phyloP scores from a whole-genome alignment of 1,140 invertebrate species.

The Wiebesia pumilae region DNA sequence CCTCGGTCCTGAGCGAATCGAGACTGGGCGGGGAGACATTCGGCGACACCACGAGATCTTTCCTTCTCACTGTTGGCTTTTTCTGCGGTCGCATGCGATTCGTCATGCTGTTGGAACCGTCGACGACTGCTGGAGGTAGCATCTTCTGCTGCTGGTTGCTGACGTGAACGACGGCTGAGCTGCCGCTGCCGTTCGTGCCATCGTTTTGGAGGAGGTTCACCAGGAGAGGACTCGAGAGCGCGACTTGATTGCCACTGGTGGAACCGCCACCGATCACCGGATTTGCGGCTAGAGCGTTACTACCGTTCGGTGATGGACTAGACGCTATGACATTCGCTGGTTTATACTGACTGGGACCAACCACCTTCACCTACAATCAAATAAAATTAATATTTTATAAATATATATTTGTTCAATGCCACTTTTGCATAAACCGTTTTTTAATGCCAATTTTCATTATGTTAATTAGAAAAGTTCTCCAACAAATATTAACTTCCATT shows the following conservation, averaged over 20 bases:
- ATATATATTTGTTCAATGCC: too few relatives aligned
- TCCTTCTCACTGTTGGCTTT: slow-evolving; percentile 71
- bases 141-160: slow-evolving; percentile 67
- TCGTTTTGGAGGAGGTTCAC: slow-evolving; percentile 94
- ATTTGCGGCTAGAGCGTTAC: slow-evolving; percentile 55
- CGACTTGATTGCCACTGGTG: slow-evolving; percentile 76
- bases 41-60: slow-evolving; percentile 64
- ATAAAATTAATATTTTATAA: not conserved
- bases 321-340: slow-evolving; percentile 62
- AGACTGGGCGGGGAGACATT: slow-evolving; percentile 68
- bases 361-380: slow-evolving; percentile 51
- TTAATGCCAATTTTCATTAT: too few relatives aligned
- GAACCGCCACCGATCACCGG: slow-evolving; percentile 59
- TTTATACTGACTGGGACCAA: slow-evolving; percentile 67
- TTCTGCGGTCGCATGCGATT: slow-evolving; percentile 73
- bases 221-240: slow-evolving; percentile 90
- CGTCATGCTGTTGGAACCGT: slow-evolving; percentile 67
- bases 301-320: slow-evolving; percentile 68
- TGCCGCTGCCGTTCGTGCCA: slow-evolving; percentile 68
- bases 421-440: too few relatives aligned
- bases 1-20: slow-evolving; percentile 69
- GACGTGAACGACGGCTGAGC: slow-evolving; percentile 65
- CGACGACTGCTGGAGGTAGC: slow-evolving; percentile 73
- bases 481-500: too few relatives aligned
- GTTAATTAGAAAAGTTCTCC: too few relatives aligned